Evolutionary conservation across 2,797 vertebrate species (phyloP).

Genomic region (Eulemur rubriventer): DNA sequence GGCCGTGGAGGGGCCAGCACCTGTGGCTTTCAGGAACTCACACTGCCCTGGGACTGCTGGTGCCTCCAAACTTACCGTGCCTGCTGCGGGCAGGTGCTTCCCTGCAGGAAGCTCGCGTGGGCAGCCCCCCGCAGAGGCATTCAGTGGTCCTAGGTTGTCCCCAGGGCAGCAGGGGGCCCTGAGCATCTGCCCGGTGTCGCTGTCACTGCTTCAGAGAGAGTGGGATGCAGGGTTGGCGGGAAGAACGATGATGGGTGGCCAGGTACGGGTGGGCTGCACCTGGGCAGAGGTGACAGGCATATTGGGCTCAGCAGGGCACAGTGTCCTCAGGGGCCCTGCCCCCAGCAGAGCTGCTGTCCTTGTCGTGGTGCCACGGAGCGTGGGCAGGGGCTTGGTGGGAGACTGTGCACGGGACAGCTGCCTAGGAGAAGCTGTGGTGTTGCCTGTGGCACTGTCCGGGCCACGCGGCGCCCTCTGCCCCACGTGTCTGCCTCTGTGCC

Average conservation of each 20-base stretch:
- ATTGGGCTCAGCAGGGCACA: neutral
- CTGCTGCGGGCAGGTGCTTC: neutral
- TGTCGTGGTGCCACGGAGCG: too few species aligned
- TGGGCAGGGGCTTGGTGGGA: neutral
- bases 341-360: neutral
- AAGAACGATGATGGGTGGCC: accelerated
- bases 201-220: neutral
- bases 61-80: accelerated
- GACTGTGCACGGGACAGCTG: neutral
- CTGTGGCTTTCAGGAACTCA: neutral
- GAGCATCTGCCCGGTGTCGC: too few species aligned
- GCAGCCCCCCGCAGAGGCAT: neutral
- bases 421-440: neutral
- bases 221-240: neutral
- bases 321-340: neutral
- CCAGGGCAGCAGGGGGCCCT: neutral
- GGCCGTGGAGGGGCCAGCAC: neutral
- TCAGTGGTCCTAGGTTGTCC: neutral
- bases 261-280: neutral
- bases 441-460: neutral
- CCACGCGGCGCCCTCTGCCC: neutral
- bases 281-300: neutral
- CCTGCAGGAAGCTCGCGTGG: neutral
- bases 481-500: neutral
- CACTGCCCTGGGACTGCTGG: accelerated